Base-by-base conservation (phyloP, 1,140 invertebrate genomes). In the Atta colombica region DNA sequence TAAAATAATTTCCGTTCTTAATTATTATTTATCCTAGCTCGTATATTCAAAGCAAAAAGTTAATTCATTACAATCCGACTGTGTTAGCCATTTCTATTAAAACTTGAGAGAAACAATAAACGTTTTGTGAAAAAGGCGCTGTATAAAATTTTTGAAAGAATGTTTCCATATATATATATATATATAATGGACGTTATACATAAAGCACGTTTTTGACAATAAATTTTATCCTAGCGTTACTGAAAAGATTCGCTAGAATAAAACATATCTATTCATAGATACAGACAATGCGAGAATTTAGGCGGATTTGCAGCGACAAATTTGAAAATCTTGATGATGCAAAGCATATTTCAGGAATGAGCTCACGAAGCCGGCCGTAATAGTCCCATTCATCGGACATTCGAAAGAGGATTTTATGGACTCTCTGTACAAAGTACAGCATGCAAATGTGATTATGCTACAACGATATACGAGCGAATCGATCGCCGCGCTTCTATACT, bases 401-500 rank as follows among this genome's bases (percentile, higher is more conserved):
- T 74, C 66, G 66, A 87, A 89, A 90, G 89, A 87, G 89, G 88
- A 90, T 90, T 90, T 90, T 90, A 90, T 85, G 85, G 75, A 58
- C 63, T 55, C 66, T 63, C 74, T 90, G 84, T 88, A 90, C 89
- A 90, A 90, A 88, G 87, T 90, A 90, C 84, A 88, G 87, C 72
- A 78, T 90, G 89, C 77, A 91, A 91, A 91, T 88, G 89, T 75
- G 87, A 91, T 91, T 91, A 91, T 88, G 61, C 58, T 65, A 71
- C 51, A 80, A 78, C 85, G 90, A 89, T 90, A 87, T 72, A 91
- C 51, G 45, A 53, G 35, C 31, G 77, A 51, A 89, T 91, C 81
- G 90, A 91, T 91, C 89, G 85, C 68, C 61, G 35, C 45, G 60
- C 55, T 69, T 58, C 66, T 87, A 81, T 35, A 75, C 25, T 77